Conservation (phyloP, 2,888 invertebrate species). For the Cheilosia pagana region DNA sequence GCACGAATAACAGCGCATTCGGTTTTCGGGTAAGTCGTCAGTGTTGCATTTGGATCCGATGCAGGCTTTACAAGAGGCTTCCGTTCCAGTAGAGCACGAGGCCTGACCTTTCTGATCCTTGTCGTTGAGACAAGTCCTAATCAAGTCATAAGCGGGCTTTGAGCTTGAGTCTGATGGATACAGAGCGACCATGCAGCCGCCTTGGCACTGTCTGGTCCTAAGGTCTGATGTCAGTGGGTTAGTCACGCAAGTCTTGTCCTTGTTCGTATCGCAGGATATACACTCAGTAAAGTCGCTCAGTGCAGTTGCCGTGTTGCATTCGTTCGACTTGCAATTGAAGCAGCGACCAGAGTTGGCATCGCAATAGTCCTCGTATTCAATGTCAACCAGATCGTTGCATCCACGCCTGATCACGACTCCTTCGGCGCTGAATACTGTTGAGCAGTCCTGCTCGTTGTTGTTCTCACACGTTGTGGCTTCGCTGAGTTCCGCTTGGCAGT, state of each 20-base stretch:
- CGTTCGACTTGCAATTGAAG: constrained; percentile 80
- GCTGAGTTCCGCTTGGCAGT: constrained; percentile 67
- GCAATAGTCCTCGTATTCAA: constrained; percentile 76
- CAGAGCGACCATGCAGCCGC: constrained; percentile 80
- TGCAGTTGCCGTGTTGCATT: constrained; percentile 79
- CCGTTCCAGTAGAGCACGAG: constrained; percentile 74
- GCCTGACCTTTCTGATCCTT: constrained; percentile 79
- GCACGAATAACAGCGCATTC: constrained; percentile 78
- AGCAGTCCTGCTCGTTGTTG: constrained; percentile 81
- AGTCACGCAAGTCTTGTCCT: constrained; percentile 77
- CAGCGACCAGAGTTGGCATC: constrained; percentile 76
- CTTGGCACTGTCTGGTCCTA: constrained; percentile 79
- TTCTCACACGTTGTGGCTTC: constrained; percentile 73
- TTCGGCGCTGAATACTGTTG: constrained; percentile 78
- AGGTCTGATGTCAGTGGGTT: constrained; percentile 72
- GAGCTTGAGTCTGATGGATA: constrained; percentile 76
- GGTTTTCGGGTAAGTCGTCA: constrained; percentile 77
- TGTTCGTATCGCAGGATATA: constrained; percentile 79
- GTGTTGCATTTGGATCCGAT: constrained; percentile 77
- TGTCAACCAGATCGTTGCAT: constrained; percentile 78
- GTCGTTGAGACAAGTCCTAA: constrained; percentile 80
- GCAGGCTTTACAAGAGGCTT: constrained; percentile 78
- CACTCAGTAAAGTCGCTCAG: constrained; percentile 78
- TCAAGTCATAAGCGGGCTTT: constrained; percentile 77
- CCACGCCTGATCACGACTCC: constrained; percentile 79